These are phyloP conservation scores for Eueremaeus valkanovi DNA, from an alignment of 2,888 invertebrate genomes.

Conservation along the genomic window DNA sequence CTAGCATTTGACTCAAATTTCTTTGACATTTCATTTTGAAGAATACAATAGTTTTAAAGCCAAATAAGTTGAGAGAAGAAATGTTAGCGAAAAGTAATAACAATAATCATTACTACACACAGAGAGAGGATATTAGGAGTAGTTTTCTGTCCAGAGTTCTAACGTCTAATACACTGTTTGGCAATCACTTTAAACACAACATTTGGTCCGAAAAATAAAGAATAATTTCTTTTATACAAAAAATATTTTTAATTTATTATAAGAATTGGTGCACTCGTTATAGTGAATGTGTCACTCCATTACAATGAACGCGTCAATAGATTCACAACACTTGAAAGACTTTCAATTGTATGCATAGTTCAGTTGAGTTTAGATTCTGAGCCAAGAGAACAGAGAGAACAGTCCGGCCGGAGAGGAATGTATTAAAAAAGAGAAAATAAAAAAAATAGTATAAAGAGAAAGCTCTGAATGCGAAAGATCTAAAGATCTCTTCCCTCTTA, in stretches of 20 bases:
- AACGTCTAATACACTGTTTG: neutral
- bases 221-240: neutral
- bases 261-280: neutral
- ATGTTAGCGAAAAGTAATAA: neutral
- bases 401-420: neutral
- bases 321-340: conserved; percentile 27
- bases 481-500: neutral
- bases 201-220: neutral
- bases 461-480: neutral
- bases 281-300: neutral
- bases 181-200: neutral
- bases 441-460: conserved; percentile 8
- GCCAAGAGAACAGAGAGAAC: neutral
- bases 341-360: neutral
- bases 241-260: conserved; percentile 19
- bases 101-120: neutral
- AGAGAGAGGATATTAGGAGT: neutral
- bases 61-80: neutral
- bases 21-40: neutral
- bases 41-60: no score
- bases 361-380: no score
- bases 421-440: neutral
- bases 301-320: conserved; percentile 14
- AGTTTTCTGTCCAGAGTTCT: no score
- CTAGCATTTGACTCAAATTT: neutral